Evolutionary conservation across 2,888 invertebrate genomes (phyloP).

Genomic region (Andrena haemorrhoa): DNA sequence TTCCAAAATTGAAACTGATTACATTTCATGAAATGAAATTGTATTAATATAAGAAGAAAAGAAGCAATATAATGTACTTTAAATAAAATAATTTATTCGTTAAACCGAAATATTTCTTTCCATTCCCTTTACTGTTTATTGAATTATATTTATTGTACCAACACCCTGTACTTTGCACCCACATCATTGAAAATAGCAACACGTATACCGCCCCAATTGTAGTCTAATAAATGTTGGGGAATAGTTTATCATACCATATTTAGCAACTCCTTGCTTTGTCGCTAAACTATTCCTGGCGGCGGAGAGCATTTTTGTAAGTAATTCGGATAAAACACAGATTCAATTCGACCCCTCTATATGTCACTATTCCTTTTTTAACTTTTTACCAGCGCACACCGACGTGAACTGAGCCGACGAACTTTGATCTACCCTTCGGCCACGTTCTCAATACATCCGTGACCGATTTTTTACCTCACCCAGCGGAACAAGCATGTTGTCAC

Average conservation of each 20-base stretch:
- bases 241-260: conserved; percentile 54
- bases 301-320: conserved; percentile 47
- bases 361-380: not conserved
- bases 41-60: not conserved
- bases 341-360: not conserved
- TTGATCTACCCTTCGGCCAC: conserved; percentile 13
- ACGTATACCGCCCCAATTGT: not conserved
- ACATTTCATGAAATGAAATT: not conserved
- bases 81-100: not conserved
- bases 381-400: not conserved
- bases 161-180: conserved; percentile 52
- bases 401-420: conserved; percentile 9
- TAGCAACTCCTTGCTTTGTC: conserved; percentile 46
- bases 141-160: not conserved
- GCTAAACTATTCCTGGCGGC: conserved; percentile 27
- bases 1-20: not conserved
- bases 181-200: conserved; percentile 23
- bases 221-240: not conserved
- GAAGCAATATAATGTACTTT: not conserved
- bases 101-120: not conserved
- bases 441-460: conserved; percentile 1
- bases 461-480: too few species aligned
- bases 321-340: not conserved
- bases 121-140: not conserved
- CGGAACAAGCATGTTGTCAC: not conserved